Percentiles rank a stretch among this genome's conserved stretches.
These are phyloP conservation scores for Thrips palmi DNA, from an alignment of 1,140 invertebrate species.

Conservation along the genomic window DNA sequence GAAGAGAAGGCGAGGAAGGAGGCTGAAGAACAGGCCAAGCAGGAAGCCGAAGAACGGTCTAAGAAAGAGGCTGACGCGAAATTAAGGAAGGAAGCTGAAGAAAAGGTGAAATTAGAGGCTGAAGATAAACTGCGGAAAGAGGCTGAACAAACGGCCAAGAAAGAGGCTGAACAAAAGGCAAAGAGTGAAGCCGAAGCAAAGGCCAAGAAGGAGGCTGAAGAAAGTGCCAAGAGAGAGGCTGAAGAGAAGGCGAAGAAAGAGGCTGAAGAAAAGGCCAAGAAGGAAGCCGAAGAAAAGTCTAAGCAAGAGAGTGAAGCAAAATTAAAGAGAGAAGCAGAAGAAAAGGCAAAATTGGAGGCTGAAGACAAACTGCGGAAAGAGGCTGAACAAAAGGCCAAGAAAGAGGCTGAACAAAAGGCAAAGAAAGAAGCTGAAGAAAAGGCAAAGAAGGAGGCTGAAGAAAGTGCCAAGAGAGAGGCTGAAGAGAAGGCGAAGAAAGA, in stretches of 20 bases:
- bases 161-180: constrained; percentile 4
- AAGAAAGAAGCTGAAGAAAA: too few species aligned
- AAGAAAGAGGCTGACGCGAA: constrained; percentile 4
- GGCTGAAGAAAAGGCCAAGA: constrained; percentile 4
- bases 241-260: constrained; percentile 8
- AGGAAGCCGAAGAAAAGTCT: constrained; percentile 12
- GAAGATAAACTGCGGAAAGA: constrained; percentile 1
- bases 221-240: constrained; percentile 8
- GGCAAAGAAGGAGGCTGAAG: too few species aligned
- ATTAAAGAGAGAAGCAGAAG: too few species aligned
- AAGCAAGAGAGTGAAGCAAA: constrained; percentile 7
- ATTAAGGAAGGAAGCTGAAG: constrained; percentile 10
- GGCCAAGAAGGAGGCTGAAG: constrained; percentile 3
- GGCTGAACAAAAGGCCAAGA: too few species aligned
- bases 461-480: too few species aligned
- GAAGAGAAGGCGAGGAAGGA: constrained; percentile 3
- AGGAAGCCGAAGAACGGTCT: constrained; percentile 8
- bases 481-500: too few species aligned
- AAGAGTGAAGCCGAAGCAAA: constrained; percentile 10
- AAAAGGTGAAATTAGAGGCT: constrained; percentile 10
- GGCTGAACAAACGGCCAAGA: background rate
- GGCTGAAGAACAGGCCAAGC: constrained; percentile 3
- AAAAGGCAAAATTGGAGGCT: constrained; percentile 7
- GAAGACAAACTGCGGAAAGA: too few species aligned
- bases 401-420: too few species aligned